Evolutionary conservation across 2,113 vertebrate species (phyloP).

Genomic region (Ophiodon elongatus): DNA sequence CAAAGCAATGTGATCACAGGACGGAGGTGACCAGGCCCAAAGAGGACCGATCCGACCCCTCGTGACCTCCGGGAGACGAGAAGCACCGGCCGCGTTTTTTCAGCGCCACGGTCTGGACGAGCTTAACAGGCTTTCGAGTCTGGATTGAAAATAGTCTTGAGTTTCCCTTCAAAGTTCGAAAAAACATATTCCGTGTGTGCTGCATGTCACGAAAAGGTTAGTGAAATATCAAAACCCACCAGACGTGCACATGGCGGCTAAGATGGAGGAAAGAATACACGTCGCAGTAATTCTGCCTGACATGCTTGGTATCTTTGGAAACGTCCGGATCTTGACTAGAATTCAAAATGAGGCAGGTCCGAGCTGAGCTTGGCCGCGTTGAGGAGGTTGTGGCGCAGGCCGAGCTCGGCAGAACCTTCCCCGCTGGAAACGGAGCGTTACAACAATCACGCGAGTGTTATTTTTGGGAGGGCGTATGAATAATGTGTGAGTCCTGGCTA

Average conservation of each 20-base stretch:
- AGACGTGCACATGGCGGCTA: constrained; percentile 13
- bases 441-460: constrained; percentile 47
- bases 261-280: constrained; percentile 13
- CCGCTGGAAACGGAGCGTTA: constrained; percentile 32
- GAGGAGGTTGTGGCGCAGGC: constrained; percentile 24
- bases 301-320: constrained; percentile 61
- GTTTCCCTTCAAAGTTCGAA: constrained; percentile 27
- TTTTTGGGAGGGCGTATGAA: constrained; percentile 56
- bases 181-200: constrained; percentile 37
- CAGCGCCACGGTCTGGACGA: constrained; percentile 15
- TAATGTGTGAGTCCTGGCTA: constrained; percentile 31
- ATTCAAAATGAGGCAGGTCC: constrained; percentile 53
- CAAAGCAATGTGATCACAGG: constrained; percentile 11
- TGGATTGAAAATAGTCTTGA: constrained; percentile 30
- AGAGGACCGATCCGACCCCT: constrained; percentile 13
- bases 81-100: background rate
- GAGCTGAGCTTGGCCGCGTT: constrained; percentile 36
- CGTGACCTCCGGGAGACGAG: constrained; percentile 7
- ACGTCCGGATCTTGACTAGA: constrained; percentile 41
- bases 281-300: constrained; percentile 51
- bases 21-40: background rate
- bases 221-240: constrained; percentile 31
- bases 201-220: constrained; percentile 18
- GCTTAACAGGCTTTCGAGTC: constrained; percentile 33
- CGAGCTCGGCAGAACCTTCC: constrained; percentile 17